phyloP scores from a whole-genome alignment of 2,797 vertebrate species.

The Lepilemur ruficaudatus region DNA sequence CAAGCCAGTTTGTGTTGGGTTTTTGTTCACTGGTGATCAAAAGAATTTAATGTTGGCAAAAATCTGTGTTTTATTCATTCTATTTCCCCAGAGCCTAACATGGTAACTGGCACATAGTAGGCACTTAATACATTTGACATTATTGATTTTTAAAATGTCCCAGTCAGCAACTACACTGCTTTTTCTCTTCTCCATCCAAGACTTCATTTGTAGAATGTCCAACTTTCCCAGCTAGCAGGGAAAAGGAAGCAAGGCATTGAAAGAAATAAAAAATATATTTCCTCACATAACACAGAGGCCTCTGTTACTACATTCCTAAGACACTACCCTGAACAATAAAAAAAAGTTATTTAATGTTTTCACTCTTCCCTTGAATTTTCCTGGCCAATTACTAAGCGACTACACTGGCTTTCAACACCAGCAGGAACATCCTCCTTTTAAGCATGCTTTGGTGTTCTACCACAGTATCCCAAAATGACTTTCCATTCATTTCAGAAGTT shows the following conservation, averaged over 20 bases:
- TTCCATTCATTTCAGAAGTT: constrained; percentile 29
- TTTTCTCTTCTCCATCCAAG: background rate
- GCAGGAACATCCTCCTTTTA: background rate
- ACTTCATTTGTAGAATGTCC: constrained; percentile 9
- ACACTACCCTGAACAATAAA: background rate
- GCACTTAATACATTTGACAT: background rate
- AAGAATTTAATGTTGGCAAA: background rate
- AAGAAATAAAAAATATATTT: constrained; percentile 22
- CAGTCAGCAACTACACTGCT: background rate
- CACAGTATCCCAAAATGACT: background rate
- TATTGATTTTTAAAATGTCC: background rate
- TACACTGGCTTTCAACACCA: background rate
- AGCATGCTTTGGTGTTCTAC: background rate
- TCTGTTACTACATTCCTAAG: background rate
- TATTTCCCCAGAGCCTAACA: background rate
- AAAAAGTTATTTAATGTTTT: background rate
- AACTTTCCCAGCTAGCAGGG: background rate
- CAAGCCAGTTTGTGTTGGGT: background rate
- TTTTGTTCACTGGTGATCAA: background rate
- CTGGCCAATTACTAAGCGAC: background rate
- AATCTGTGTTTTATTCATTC: background rate
- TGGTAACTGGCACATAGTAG: background rate
- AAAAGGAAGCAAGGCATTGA: background rate
- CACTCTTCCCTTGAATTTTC: background rate
- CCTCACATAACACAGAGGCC: background rate